Base-by-base conservation (phyloP, 2,797 vertebrate species). In the Gastrophryne carolinensis region DNA sequence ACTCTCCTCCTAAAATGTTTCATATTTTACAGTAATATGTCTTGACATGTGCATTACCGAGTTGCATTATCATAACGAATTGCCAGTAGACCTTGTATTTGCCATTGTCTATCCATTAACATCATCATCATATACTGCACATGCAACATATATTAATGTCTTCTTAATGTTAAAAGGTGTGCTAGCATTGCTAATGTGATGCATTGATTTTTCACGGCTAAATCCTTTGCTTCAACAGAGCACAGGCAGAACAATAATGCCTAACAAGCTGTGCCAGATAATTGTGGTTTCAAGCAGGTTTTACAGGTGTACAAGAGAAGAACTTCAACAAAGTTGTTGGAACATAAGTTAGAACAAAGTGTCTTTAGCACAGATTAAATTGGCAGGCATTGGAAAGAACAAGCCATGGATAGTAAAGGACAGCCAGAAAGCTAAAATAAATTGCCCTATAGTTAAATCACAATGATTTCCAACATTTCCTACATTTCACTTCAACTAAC, bases 101-200 rank as follows among this genome's bases (percentile, higher is more conserved):
- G 39, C n/a, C 41, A 34, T 50, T 71, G 27, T 19, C 17, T 30
- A n/a, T 71, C 41, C 39, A 71, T 71, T 60, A 71, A 60, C 13
- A 19, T 47, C 49, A 8, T 47, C 49, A 8, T 17, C 41, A 24
- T 34, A 19, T 34, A 21, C 26, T 29, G 35, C 26, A 56, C 50
- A 69, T 41, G 21, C 24, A 56, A 21, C 17, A 9, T 30, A 29
- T 13, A 56, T n/a, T 3, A 69, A 35, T 19, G 52, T 8, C 34
- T 41, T 8, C 34, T 41, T 37, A 11, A 68, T 56, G 54, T 68
- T 32, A 68, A 41, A 68, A 68, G 50, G 65, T 41, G 50, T 56
- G 11, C 27, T 68, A 27, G 52, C 21, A 37, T 37, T 19, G 50
- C 65, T 68, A 68, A 53, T 68, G 50, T 15, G 34, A 56, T 27